Evolutionary conservation across 1,140 invertebrate species (phyloP), one percentile per base, ranked within the genome.

Genomic region (Kradibia gibbosae): DNA sequence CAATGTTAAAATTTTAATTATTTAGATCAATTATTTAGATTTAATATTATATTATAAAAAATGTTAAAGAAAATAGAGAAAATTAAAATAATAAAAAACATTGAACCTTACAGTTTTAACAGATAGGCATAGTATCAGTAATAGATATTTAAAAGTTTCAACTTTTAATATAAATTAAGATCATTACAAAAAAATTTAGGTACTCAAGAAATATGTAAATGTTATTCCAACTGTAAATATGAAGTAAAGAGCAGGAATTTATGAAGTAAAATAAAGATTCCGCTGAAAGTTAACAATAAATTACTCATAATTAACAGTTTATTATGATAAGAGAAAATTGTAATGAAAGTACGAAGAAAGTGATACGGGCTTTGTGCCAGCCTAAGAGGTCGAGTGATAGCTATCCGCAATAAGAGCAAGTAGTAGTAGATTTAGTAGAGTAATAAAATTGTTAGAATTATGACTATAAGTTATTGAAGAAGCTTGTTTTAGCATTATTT

Each of bases 331-430:
- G 34, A 22, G 11, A 67, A 67, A 39, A 39, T 36, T n/a, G 31
- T 65, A 65, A 36, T n/a, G 62, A 67, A 67, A 67, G 62, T 67
- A 39, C n/a, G 22, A n/a, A 39, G 62, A 67, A 65, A 65, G 28
- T 28, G 28, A 36, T 36, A 39, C 39, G 60, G 25, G 8, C 25
- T 57, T 22, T 3, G 22, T 25, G 50, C 50, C 15, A 67, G 34
- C 22, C 15, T 8, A 5, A 67, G 62, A 39, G 62, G 15, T 67
- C 11, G 34, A 39, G 17, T 39, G 62, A 67, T 67, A 39, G 17
- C 36, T 39, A 39, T 67, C 62, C 17, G 34, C 34, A 17, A 20
- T 7, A 62, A 17, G 34, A 62, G 2, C 17, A 13, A 25, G n/a
- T 34, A 34, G 31, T 62, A 62, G 31, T 20, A 17, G 28, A 62